phyloP scores from a whole-genome alignment of 2,113 vertebrate genomes.

The Atractosteus spatula region DNA sequence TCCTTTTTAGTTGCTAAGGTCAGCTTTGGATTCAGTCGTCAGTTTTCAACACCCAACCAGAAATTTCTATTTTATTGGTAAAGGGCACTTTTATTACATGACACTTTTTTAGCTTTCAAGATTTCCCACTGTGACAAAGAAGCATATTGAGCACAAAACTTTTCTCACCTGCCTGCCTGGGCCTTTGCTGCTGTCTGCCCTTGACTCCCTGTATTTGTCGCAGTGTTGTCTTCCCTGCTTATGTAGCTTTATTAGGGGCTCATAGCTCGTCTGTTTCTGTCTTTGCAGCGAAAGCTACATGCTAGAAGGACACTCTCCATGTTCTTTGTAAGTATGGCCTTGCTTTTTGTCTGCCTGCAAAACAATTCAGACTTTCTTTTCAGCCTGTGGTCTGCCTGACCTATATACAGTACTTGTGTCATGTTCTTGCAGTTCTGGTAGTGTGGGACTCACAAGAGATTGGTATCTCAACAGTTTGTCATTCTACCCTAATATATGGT shows the following conservation, averaged over 20 bases:
- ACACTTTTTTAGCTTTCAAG: too few species aligned
- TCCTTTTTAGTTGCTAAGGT: background rate
- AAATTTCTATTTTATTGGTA: too few species aligned
- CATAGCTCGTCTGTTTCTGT: constrained; percentile 45
- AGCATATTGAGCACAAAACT: too few species aligned
- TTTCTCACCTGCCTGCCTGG: background rate
- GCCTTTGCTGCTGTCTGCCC: background rate
- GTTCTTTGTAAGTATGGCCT: constrained; percentile 91
- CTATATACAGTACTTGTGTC: background rate
- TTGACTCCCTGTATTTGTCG: background rate
- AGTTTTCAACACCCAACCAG: too few species aligned
- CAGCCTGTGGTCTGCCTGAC: background rate
- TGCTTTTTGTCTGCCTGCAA: background rate
- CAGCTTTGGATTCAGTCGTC: too few species aligned
- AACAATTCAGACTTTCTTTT: background rate
- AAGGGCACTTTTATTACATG: too few species aligned
- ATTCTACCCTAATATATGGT: too few species aligned
- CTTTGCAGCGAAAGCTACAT: constrained; percentile 82
- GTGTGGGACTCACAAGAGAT: background rate
- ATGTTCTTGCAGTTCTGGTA: constrained; percentile 12
- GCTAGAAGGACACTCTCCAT: constrained; percentile 91
- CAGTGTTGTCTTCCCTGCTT: background rate
- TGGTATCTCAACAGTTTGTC: too few species aligned
- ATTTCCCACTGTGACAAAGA: too few species aligned
- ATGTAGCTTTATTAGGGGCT: constrained; percentile 11